Evolutionary conservation across 2,888 invertebrate species (phyloP), one percentile per base, ranked within the genome.

Genomic region (Folsomia candida): DNA sequence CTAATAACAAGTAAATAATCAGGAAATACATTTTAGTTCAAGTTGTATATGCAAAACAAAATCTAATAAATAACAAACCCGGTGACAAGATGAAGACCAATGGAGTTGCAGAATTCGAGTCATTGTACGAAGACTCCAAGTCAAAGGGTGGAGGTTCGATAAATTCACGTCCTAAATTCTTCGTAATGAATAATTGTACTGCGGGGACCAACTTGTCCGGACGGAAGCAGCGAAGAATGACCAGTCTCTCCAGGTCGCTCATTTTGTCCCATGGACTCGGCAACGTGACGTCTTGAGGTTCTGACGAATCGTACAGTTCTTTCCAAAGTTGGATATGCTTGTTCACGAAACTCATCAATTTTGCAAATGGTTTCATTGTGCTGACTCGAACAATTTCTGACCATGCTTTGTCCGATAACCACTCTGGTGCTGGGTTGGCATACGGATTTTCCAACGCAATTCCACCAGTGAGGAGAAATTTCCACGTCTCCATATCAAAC

Each of bases 121-220:
- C 95, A 0, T 86, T 85, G 82, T 90, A 97, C 0, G 93, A 93
- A 1, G 93, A 90, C 0, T 85, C 84, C 78, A 97, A 85, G 84
- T 96, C 93, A 82, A 96, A 96, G 0, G 93, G 90, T 0, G 96
- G 96, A 0, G 96, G 93, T 82, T 94, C 93, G 9, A 94, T 89
- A 82, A 91, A 97, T 81, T 88, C 86, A 62, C 86, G 85, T 0
- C 95, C 96, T 83, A 94, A 85, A 82, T 91, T 85, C 70, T 84
- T 91, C 87, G 81, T 86, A 47, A 93, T 86, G 81, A 89, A 92
- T 64, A 92, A 84, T 82, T 89, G 90, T 67, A 91, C 89, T 54
- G 88, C 92, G 9, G 90, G 90, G 20, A 67, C 67, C 3, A 67
- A 4, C 87, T 95, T 96, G 82, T 97, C 96, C 24, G 91, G 89